Conservation (phyloP, 2,797 vertebrate species). For the Arctocebus calabarensis region DNA sequence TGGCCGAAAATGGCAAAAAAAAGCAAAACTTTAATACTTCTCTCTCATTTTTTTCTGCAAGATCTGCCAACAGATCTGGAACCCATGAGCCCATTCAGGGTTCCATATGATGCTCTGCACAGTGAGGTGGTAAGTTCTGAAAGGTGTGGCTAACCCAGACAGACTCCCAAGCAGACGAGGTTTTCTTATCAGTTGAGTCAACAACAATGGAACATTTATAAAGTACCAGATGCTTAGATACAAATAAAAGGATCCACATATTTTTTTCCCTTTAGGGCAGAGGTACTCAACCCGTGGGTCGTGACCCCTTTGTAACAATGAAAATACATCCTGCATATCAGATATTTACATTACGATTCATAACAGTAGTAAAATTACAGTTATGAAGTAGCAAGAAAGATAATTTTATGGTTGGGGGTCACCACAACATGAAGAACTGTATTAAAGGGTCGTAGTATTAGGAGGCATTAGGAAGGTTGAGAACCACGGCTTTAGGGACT, state of each 20-base stretch:
- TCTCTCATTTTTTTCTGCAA: not conserved
- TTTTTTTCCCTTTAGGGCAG: slow-evolving; percentile 1
- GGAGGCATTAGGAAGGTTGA: too few species aligned
- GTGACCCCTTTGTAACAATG: too few species aligned
- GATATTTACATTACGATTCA: too few species aligned
- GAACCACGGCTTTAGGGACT: not conserved
- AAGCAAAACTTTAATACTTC: not conserved
- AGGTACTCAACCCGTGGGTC: too few species aligned
- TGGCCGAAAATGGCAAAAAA: too few species aligned
- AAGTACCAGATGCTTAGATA: not conserved
- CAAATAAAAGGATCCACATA: not conserved
- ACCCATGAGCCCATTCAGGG: not conserved
- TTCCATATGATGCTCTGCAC: not conserved
- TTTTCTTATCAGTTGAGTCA: slow-evolving; percentile 25
- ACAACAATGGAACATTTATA: not conserved
- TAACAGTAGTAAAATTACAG: too few species aligned
- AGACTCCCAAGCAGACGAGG: not conserved
- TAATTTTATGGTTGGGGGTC: too few species aligned
- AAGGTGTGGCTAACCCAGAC: not conserved
- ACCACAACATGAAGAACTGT: too few species aligned
- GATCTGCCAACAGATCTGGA: slow-evolving; percentile 21
- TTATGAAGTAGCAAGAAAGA: too few species aligned
- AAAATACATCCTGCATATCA: too few species aligned
- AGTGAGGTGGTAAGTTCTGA: not conserved
- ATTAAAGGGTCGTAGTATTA: too few species aligned